Conservation (phyloP, 2,113 vertebrate genomes). For the Oxygymnocypris stewartii region DNA sequence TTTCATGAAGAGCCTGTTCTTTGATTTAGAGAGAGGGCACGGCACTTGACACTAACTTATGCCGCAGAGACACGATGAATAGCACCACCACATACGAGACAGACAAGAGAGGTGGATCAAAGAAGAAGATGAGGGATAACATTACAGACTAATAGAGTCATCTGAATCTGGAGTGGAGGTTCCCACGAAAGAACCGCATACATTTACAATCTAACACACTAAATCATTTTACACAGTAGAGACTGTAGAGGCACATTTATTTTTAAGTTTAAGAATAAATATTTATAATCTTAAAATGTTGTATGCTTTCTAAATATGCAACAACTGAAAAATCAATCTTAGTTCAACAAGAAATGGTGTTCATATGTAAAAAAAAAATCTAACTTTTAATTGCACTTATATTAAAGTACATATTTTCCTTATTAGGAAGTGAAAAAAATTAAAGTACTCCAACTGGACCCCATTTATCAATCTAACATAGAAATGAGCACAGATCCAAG, state of each 20-base stretch:
- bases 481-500: not conserved
- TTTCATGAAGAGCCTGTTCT: constrained; percentile 37
- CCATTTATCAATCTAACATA: no score
- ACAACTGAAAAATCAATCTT: not conserved
- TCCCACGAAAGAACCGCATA: not conserved
- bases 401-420: not conserved
- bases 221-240: not conserved
- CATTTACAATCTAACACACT: not conserved
- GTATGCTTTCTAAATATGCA: not conserved
- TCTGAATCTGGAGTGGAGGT: not conserved
- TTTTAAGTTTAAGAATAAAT: not conserved
- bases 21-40: constrained; percentile 64
- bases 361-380: not conserved
- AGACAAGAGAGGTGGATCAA: constrained; percentile 63
- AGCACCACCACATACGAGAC: constrained; percentile 11
- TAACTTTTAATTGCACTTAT: not conserved
- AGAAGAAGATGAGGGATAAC: constrained; percentile 41
- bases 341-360: not conserved
- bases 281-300: not conserved
- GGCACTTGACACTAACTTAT: constrained; percentile 59
- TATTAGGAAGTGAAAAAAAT: not conserved
- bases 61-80: constrained; percentile 59
- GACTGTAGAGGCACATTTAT: not conserved
- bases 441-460: not conserved
- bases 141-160: constrained; percentile 20